phyloP scores from a whole-genome alignment of 2,797 vertebrate species.

The Anguilla obscura region DNA sequence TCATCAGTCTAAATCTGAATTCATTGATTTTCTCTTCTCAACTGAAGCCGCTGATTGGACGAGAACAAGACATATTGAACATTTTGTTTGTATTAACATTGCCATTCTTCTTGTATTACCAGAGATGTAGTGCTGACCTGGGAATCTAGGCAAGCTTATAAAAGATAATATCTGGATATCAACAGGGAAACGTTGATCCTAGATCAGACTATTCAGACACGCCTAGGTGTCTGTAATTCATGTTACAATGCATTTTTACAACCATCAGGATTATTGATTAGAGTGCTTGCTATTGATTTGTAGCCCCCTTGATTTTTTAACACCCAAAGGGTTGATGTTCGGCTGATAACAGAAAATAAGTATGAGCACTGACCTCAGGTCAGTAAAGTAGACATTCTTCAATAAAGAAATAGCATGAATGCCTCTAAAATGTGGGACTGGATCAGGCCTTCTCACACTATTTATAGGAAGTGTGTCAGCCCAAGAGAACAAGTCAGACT shows the following conservation, averaged over 20 bases:
- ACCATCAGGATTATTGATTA: no score
- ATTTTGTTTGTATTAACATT: neutral
- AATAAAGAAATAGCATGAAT: neutral
- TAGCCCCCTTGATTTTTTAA: neutral
- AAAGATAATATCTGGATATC: neutral
- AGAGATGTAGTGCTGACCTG: neutral
- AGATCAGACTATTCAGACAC: neutral
- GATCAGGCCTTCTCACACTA: neutral
- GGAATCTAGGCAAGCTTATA: neutral
- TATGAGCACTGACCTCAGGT: neutral
- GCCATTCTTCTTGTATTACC: no score
- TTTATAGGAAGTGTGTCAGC: conserved; percentile 5
- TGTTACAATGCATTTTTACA: no score
- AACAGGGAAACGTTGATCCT: neutral
- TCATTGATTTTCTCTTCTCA: neutral
- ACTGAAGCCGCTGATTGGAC: neutral
- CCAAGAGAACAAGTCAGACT: neutral
- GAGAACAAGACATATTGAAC: neutral
- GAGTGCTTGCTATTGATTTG: neutral
- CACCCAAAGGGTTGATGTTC: neutral
- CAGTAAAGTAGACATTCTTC: neutral
- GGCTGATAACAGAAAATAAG: neutral
- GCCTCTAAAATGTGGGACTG: neutral
- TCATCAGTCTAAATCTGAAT: neutral
- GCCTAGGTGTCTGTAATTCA: no score